A percentile compares a stretch with the other conserved stretches of the same genome.
These are phyloP conservation scores for Parochlus steinenii DNA, from an alignment of 2,888 invertebrate species.

Conservation along the genomic window DNA sequence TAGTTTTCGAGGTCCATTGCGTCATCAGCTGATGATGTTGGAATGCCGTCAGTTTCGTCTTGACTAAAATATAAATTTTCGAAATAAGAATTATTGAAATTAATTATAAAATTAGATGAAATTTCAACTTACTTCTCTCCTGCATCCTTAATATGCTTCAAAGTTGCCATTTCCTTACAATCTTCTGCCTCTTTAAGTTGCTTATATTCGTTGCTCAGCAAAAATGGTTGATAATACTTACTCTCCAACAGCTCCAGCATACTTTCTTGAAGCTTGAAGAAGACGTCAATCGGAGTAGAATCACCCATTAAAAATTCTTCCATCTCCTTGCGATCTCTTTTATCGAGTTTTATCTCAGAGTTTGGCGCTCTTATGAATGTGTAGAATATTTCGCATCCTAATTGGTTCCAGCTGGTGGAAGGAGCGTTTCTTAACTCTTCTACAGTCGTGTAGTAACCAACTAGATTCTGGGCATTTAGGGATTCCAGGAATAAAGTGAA, in stretches of 20 bases:
- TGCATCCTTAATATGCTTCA: too few relatives aligned
- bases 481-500: slow-evolving; percentile 68
- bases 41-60: too few relatives aligned
- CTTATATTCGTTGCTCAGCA: slow-evolving; percentile 72
- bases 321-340: slow-evolving; percentile 64
- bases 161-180: slow-evolving; percentile 28
- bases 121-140: too few relatives aligned
- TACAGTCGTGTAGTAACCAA: slow-evolving; percentile 74
- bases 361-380: slow-evolving; percentile 69
- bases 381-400: slow-evolving; percentile 84
- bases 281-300: slow-evolving; percentile 63
- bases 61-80: too few relatives aligned
- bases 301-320: slow-evolving; percentile 77
- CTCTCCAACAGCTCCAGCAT: slow-evolving; percentile 67
- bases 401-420: slow-evolving; percentile 62
- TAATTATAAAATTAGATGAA: slow-evolving; percentile 12
- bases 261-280: slow-evolving; percentile 70
- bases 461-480: slow-evolving; percentile 64
- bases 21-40: too few relatives aligned
- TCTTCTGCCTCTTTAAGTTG: slow-evolving; percentile 31
- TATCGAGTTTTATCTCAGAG: slow-evolving; percentile 68
- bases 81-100: not conserved
- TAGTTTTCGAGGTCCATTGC: slow-evolving; percentile 57
- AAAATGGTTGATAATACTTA: slow-evolving; percentile 76
- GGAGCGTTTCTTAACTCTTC: slow-evolving; percentile 67